Conservation (phyloP, 2,888 invertebrate species). For the Patella caerulea region DNA sequence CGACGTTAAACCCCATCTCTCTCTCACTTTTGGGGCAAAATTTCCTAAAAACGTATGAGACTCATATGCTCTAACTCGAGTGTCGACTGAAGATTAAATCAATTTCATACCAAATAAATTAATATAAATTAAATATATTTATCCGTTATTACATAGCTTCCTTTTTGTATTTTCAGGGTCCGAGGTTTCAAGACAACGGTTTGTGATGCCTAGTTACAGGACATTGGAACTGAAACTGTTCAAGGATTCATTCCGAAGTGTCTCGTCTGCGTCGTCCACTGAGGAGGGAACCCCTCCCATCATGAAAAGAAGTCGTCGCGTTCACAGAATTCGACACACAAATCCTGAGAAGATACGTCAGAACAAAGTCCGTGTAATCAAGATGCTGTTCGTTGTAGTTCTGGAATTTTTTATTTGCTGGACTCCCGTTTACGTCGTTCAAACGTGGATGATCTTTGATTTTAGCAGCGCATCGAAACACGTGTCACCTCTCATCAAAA, state of each 20-base stretch:
- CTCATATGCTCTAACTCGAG: too few relatives aligned
- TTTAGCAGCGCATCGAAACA: constrained; percentile 76
- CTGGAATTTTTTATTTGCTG: constrained; percentile 92
- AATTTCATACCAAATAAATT: too few relatives aligned
- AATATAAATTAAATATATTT: too few relatives aligned
- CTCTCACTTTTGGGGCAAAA: too few relatives aligned
- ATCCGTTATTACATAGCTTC: too few relatives aligned
- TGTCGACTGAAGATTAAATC: too few relatives aligned
- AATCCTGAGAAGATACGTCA: constrained; percentile 84
- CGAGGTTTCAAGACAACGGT: constrained; percentile 8
- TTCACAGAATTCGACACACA: constrained; percentile 73
- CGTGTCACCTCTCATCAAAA: constrained; percentile 72
- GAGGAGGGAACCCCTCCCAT: constrained; percentile 26
- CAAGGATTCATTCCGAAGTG: constrained; percentile 36
- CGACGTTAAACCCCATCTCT: too few relatives aligned
- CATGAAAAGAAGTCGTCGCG: constrained; percentile 69
- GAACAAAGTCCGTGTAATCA: constrained; percentile 71
- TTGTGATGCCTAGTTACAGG: constrained; percentile 39
- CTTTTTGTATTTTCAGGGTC: neutral
- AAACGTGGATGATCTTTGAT: constrained; percentile 83
- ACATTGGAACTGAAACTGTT: constrained; percentile 40
- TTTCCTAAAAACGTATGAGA: too few relatives aligned
- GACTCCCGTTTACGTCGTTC: constrained; percentile 87
- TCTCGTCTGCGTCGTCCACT: constrained; percentile 36
- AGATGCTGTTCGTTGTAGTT: constrained; percentile 91